Evolutionary conservation across 2,797 vertebrate species (phyloP).

Genomic region (Diplodus sargus): DNA sequence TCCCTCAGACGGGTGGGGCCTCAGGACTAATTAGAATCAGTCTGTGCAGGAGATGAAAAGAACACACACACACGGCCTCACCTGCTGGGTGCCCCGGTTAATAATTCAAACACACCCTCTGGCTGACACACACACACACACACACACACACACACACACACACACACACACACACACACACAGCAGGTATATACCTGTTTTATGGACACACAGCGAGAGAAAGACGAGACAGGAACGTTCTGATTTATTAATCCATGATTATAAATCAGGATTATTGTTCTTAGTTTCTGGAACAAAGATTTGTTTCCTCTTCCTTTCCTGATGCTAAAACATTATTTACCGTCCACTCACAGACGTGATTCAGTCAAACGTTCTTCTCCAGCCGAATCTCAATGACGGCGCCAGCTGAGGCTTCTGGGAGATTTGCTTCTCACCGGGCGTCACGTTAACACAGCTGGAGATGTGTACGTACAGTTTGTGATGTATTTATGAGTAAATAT

Average conservation of each 20-base stretch:
- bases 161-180: neutral
- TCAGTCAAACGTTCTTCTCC: neutral
- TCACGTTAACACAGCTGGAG: neutral
- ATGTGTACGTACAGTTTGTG: neutral
- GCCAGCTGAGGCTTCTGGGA: neutral
- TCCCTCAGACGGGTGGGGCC: slow-evolving; percentile 27
- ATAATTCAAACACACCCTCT: slow-evolving; percentile 71
- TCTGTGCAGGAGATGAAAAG: slow-evolving; percentile 50
- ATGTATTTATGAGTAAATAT: neutral
- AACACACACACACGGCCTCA: slow-evolving; percentile 38
- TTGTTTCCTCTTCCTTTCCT: too few species aligned
- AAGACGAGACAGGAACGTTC: too few species aligned
- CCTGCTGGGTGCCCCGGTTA: slow-evolving; percentile 60
- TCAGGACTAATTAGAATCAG: slow-evolving; percentile 49
- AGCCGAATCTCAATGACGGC: neutral
- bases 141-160: neutral
- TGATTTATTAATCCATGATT: neutral
- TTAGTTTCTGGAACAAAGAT: too few species aligned
- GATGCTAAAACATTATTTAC: neutral
- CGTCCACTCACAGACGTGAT: neutral
- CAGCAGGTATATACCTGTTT: neutral
- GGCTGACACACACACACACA: slow-evolving; percentile 22
- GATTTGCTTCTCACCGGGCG: neutral
- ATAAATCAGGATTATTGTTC: too few species aligned
- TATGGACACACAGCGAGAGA: neutral